Conservation (phyloP, 2,888 invertebrate genomes). For the Andrena marginata region DNA sequence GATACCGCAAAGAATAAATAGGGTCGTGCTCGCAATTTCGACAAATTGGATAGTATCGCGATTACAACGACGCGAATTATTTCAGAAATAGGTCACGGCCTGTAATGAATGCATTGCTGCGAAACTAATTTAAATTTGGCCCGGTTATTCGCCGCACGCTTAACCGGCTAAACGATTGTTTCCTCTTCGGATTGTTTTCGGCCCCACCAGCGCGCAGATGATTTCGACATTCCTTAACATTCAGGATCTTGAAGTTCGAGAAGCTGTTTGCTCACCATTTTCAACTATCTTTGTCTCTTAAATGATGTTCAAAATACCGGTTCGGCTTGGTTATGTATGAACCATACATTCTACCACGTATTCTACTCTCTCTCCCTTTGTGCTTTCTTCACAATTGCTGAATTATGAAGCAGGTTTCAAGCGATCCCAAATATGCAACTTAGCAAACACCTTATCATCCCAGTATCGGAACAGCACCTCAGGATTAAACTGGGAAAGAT, state of each 20-base stretch:
- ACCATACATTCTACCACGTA: too few species aligned
- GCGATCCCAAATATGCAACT: too few species aligned
- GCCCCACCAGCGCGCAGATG: neutral
- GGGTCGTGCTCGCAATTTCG: constrained; percentile 10
- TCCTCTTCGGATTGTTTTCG: constrained; percentile 18
- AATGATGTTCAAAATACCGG: too few species aligned
- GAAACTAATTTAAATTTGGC: constrained; percentile 49
- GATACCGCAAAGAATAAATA: constrained; percentile 33
- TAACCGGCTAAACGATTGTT: constrained; percentile 42
- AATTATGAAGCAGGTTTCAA: too few species aligned
- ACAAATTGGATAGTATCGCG: constrained; percentile 39
- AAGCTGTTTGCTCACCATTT: neutral
- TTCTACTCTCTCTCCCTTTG: too few species aligned
- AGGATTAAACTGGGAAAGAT: too few species aligned
- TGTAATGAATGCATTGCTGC: constrained; percentile 39
- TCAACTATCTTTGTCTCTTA: neutral
- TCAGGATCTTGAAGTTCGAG: neutral
- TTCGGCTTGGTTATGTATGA: too few species aligned
- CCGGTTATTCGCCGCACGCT: constrained; percentile 27
- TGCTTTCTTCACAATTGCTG: too few species aligned
- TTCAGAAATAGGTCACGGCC: constrained; percentile 44
- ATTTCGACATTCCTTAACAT: neutral
- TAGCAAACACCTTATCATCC: too few species aligned
- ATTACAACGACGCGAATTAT: constrained; percentile 47
- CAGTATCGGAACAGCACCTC: too few species aligned